These are phyloP conservation scores for Cinclus mexicanus DNA, from an alignment of 2,113 vertebrate genomes.

Conservation along the genomic window DNA sequence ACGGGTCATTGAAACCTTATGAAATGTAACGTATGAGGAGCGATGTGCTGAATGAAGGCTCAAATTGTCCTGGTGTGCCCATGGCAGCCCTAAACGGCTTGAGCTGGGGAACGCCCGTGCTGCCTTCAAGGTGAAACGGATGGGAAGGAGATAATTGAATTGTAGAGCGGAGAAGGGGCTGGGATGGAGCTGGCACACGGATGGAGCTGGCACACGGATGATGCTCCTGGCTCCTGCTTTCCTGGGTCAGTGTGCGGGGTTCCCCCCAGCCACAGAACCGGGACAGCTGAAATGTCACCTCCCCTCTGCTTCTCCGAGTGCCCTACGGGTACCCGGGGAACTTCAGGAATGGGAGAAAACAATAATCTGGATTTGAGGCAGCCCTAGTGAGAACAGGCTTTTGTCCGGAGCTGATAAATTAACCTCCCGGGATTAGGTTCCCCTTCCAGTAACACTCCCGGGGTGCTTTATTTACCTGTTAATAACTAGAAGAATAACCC, in stretches of 20 bases:
- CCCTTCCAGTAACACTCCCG: slow-evolving; percentile 34
- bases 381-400: not conserved
- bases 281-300: not conserved
- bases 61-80: not conserved
- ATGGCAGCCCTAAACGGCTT: not conserved
- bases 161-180: fast-evolving
- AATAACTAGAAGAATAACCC: slow-evolving; percentile 10
- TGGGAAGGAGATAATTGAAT: not conserved
- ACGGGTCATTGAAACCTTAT: not conserved
- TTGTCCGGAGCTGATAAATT: slow-evolving; percentile 46
- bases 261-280: not conserved
- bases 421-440: slow-evolving; percentile 52
- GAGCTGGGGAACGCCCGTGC: not conserved
- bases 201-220: not conserved
- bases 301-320: not conserved
- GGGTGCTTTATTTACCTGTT: slow-evolving; percentile 49
- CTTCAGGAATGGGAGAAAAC: not conserved
- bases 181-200: not conserved
- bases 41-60: not conserved
- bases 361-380: not conserved
- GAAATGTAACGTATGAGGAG: not conserved
- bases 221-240: not conserved
- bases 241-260: not conserved
- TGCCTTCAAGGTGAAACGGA: not conserved
- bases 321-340: not conserved